These are phyloP conservation scores for Phlogophora meticulosa DNA, from an alignment of 2,888 invertebrate species.

Conservation along the genomic window DNA sequence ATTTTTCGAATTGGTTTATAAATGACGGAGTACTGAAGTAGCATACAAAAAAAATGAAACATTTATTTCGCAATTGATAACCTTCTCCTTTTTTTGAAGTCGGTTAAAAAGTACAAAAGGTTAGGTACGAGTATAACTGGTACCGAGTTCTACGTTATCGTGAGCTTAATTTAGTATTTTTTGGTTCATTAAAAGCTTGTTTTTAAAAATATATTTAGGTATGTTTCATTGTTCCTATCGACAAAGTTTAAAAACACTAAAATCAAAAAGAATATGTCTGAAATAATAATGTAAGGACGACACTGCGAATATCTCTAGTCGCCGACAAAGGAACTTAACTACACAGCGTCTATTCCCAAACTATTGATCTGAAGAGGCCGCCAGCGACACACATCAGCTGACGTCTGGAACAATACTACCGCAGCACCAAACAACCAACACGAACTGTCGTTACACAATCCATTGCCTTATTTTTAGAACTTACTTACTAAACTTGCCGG, in stretches of 20 bases:
- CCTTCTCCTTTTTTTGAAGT: too few species aligned
- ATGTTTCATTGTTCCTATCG: too few species aligned
- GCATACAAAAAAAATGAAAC: too few species aligned
- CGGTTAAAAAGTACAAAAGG: too few species aligned
- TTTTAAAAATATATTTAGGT: too few species aligned
- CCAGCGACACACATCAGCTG: conserved; percentile 64
- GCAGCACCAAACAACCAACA: conserved; percentile 47
- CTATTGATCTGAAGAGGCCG: conserved; percentile 65
- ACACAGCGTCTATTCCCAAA: conserved; percentile 57
- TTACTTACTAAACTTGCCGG: conserved; percentile 27
- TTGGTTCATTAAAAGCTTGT: too few species aligned
- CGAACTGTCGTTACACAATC: conserved; percentile 57
- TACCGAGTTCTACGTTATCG: too few species aligned
- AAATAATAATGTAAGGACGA: not conserved
- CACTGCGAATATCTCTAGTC: conserved; percentile 11
- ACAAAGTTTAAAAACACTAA: not conserved
- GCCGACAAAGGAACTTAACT: conserved; percentile 35
- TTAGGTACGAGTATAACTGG: too few species aligned
- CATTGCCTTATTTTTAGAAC: conserved; percentile 61
- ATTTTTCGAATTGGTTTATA: too few species aligned
- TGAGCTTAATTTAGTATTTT: too few species aligned
- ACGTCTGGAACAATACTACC: conserved; percentile 59
- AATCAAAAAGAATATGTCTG: not conserved
- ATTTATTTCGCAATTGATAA: too few species aligned
- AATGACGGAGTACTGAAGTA: too few species aligned